Base-by-base conservation (phyloP, 2,797 vertebrate species). In the Dromococcyx pavoninus region DNA sequence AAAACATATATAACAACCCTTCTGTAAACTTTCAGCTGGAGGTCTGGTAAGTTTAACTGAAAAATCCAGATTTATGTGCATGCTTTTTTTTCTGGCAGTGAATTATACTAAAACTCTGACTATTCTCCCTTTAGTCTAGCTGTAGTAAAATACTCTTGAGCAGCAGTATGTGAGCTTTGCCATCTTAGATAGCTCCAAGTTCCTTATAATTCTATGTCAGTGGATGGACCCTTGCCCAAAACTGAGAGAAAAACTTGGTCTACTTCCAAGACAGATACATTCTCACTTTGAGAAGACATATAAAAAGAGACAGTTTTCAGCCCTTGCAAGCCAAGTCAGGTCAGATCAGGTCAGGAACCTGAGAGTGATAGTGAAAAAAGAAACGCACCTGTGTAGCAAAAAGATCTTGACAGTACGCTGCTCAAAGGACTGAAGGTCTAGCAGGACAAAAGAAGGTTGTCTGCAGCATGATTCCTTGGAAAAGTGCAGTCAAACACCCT, bases 391-490 rank as follows among this genome's bases (percentile, higher is more conserved):
- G 72, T 54, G 44, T 1, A 91, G 79, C 75, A 19, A 87, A 80
- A 64, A 18, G 28, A 13, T 22, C 8, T 16, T 82, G 75, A 21
- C n/a, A 18, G 11, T 0, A 10, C 17, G 33, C 4, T 83, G 12
- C 43, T 78, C 19, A 27, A 65, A 74, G 53, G 39, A 39, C 21
- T 93, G 56, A 10, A 17, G 53, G 30, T 17, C 19, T 44, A 14
- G 4, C 5, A 39, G 37, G 50, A 69, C 33, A 65, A 67, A 54
- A 53, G 61, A 64, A 35, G 41, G 30, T 75, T 92, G 70, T 84
- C 32, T 0, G 0, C 39, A 44, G 50, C 15, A 8, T 17, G 25
- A 7, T 2, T 0, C 21, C 0, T 1, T 51, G 30, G 76, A 71
- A 64, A 80, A 74, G 43, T 13, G 9, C 21, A 33, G 13, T 6